A percentile compares a stretch with the other conserved stretches of the same genome.
phyloP scores from a whole-genome alignment of 2,113 vertebrate species.

The Paradoxurus hermaphroditus region DNA sequence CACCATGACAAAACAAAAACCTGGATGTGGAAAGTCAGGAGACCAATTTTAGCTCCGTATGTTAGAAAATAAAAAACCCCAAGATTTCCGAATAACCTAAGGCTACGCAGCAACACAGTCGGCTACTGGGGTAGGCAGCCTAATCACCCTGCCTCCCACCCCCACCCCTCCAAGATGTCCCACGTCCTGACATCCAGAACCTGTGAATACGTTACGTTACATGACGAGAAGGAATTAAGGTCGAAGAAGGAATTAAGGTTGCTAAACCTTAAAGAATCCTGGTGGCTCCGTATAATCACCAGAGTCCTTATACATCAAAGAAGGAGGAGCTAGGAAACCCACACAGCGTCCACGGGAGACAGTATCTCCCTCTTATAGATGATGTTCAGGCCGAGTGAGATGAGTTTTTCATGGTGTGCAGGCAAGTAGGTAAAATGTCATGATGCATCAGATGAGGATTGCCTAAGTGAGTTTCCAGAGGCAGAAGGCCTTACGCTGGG shows the following conservation, averaged over 20 bases:
- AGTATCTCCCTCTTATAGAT: neutral
- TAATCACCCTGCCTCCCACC: neutral
- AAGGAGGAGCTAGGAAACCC: neutral
- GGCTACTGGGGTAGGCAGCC: neutral
- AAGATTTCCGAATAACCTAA: constrained; percentile 5
- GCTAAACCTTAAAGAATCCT: neutral
- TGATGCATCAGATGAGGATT: neutral
- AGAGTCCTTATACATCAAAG: neutral
- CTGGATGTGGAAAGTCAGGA: neutral
- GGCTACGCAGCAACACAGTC: neutral
- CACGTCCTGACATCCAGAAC: neutral
- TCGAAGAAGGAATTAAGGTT: neutral
- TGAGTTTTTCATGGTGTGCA: neutral
- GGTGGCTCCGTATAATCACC: neutral
- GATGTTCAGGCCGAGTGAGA: neutral
- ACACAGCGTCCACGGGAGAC: neutral
- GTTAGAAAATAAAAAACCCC: neutral
- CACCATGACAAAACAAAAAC: neutral
- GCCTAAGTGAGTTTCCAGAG: neutral
- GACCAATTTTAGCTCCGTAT: neutral
- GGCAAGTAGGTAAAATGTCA: neutral
- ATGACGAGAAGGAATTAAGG: neutral
- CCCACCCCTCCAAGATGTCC: neutral
- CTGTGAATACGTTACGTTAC: neutral
- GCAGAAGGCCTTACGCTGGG: neutral